Percentiles rank a stretch among this genome's conserved stretches.
Conservation (phyloP, 2,113 vertebrate species). For the Ardeotis arabs region DNA sequence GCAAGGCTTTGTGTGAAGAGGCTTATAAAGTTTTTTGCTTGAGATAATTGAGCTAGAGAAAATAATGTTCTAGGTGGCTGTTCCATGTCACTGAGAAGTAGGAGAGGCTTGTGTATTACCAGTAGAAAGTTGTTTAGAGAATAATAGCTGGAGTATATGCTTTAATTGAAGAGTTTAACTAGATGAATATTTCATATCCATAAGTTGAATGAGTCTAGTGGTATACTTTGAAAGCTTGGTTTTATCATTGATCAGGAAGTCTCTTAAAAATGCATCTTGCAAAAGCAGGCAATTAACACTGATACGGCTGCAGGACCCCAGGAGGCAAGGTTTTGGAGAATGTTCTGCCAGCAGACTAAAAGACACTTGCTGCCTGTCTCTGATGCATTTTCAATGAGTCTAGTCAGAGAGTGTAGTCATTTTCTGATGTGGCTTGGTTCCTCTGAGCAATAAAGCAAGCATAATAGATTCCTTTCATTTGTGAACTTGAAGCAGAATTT, state of each 20-base stretch:
- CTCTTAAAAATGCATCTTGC: neutral
- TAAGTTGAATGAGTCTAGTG: neutral
- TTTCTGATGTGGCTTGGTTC: slow-evolving; percentile 2
- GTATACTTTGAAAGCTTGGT: neutral
- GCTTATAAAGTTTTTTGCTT: neutral
- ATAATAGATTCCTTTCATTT: neutral
- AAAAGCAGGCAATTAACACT: neutral
- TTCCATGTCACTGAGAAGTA: neutral
- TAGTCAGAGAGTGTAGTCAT: neutral
- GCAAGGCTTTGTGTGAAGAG: neutral
- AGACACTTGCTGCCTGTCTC: neutral
- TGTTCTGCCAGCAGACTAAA: neutral
- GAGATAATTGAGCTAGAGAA: neutral
- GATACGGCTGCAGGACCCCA: accelerated
- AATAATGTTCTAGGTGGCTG: neutral
- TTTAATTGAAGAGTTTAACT: neutral
- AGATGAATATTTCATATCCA: neutral
- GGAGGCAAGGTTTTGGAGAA: neutral
- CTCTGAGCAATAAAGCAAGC: neutral
- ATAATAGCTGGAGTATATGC: neutral
- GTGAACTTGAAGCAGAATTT: neutral
- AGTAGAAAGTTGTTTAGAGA: neutral
- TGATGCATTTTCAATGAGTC: accelerated
- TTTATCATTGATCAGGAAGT: neutral
- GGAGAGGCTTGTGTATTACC: neutral